phyloP scores from a whole-genome alignment of 2,797 vertebrate genomes.

The Glyptemys insculpta region DNA sequence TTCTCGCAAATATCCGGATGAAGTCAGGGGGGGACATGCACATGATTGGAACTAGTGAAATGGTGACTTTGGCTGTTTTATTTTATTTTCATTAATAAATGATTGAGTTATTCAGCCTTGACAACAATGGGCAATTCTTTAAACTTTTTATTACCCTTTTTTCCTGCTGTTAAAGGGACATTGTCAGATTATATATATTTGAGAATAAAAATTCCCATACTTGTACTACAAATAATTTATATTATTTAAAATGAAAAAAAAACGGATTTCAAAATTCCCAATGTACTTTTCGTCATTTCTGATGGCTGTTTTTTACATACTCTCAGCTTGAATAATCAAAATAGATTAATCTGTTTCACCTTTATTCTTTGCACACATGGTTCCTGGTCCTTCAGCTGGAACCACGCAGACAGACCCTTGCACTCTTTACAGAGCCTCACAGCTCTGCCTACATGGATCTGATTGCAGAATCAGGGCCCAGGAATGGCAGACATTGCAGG shows the following conservation, averaged over 20 bases:
- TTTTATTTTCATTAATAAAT: neutral
- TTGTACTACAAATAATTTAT: neutral
- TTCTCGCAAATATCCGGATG: neutral
- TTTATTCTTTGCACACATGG: fast-evolving
- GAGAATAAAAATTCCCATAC: neutral
- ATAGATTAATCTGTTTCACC: neutral
- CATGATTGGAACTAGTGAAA: neutral
- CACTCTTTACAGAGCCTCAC: neutral
- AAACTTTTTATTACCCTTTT: neutral
- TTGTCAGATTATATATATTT: neutral
- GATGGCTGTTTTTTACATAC: neutral
- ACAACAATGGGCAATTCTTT: neutral
- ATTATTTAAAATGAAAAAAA: neutral
- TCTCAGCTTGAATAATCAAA: neutral
- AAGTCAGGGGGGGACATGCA: neutral
- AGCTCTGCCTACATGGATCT: fast-evolving
- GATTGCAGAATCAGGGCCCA: fast-evolving
- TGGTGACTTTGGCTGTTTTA: neutral
- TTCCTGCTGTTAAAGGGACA: neutral
- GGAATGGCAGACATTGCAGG: neutral
- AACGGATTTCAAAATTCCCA: neutral
- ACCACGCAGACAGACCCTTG: fast-evolving
- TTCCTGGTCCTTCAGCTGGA: neutral
- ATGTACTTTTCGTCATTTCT: neutral
- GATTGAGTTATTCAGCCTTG: no score